phyloP scores from a whole-genome alignment of 2,888 invertebrate genomes.

The Drosophila ustulata region DNA sequence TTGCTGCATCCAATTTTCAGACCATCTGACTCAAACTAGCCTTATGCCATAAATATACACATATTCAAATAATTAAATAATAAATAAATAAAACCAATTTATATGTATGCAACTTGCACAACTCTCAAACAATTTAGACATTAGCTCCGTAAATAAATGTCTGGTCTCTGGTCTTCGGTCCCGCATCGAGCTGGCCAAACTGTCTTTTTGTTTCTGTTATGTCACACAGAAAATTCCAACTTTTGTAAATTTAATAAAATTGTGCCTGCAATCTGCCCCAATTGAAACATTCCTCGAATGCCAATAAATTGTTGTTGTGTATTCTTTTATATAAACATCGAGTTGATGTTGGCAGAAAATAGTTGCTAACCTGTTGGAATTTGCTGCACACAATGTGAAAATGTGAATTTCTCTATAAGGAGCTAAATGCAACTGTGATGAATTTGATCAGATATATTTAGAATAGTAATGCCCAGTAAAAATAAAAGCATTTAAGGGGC shows the following conservation, averaged over 20 bases:
- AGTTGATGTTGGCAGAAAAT: slow-evolving; percentile 7
- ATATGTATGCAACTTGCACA: neutral
- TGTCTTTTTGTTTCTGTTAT: slow-evolving; percentile 1
- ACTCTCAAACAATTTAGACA: neutral
- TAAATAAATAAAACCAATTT: neutral
- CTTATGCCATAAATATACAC: no score
- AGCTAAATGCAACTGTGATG: neutral
- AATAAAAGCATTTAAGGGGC: slow-evolving; percentile 55
- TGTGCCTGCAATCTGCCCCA: neutral
- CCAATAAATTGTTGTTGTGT: slow-evolving; percentile 9
- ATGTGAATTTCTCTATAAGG: neutral
- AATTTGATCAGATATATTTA: slow-evolving; percentile 8
- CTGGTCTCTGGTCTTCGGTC: neutral
- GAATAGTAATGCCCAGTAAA: slow-evolving; percentile 6
- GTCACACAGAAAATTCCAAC: slow-evolving; percentile 5
- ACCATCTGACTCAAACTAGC: neutral
- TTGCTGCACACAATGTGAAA: neutral
- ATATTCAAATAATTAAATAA: neutral
- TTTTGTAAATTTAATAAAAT: slow-evolving; percentile 14
- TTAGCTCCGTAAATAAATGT: neutral
- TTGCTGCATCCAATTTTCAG: neutral
- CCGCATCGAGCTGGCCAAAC: no score
- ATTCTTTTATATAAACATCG: neutral
- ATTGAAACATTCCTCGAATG: slow-evolving; percentile 2
- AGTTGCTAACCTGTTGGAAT: slow-evolving; percentile 15